Conservation (phyloP, 2,113 vertebrate species). For the Arenaria interpres region DNA sequence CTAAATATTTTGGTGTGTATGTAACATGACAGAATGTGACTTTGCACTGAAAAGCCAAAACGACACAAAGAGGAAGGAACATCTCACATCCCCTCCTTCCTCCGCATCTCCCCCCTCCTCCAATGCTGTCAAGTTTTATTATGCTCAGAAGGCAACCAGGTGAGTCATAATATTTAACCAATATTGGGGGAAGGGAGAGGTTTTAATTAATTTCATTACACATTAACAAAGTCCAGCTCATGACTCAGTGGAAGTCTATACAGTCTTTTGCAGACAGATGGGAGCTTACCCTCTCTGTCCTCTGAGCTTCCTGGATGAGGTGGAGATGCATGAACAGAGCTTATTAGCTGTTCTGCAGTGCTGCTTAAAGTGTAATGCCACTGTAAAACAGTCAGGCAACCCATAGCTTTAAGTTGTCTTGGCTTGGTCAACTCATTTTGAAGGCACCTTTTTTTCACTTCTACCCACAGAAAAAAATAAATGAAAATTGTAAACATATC, state of each 20-base stretch:
- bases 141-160: slow-evolving; percentile 27
- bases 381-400: neutral
- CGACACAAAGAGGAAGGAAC: neutral
- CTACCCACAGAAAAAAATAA: neutral
- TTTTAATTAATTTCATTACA: slow-evolving; percentile 56
- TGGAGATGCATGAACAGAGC: neutral
- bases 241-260: slow-evolving; percentile 7
- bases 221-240: neutral
- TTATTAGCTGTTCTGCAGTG: neutral
- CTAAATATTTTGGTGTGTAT: slow-evolving; percentile 34
- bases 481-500: neutral
- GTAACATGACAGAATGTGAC: slow-evolving; percentile 22
- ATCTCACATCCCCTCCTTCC: neutral
- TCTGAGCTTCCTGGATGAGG: neutral
- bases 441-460: neutral
- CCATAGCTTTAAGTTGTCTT: neutral
- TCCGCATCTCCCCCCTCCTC: neutral
- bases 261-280: slow-evolving; percentile 24
- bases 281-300: slow-evolving; percentile 17
- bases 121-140: slow-evolving; percentile 22
- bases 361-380: neutral
- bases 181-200: neutral
- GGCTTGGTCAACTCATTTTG: neutral
- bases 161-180: slow-evolving; percentile 35
- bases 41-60: slow-evolving; percentile 25